phyloP scores from a whole-genome alignment of 2,888 invertebrate genomes.

The Eupithecia insigniata region DNA sequence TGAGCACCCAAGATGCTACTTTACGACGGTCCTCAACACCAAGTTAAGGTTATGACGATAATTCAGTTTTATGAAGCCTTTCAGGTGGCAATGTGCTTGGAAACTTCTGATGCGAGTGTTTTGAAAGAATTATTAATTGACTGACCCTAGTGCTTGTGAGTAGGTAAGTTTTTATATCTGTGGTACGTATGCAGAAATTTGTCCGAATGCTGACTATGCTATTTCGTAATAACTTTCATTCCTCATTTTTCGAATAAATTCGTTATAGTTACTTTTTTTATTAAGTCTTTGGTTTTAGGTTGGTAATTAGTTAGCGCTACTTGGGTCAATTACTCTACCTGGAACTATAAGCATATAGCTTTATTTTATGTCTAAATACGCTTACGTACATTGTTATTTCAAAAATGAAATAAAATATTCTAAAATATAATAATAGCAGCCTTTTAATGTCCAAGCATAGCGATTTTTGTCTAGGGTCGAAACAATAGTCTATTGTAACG shows the following conservation, averaged over 20 bases:
- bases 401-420: too few relatives aligned
- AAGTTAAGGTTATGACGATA: conserved; percentile 80
- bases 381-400: too few relatives aligned
- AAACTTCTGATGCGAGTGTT: conserved; percentile 62
- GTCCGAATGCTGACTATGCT: neutral
- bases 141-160: neutral
- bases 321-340: neutral
- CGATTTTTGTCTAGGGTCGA: neutral
- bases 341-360: neutral
- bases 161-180: neutral
- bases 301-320: too few relatives aligned
- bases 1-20: conserved; percentile 77
- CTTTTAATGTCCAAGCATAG: neutral
- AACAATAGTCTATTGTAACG: too few relatives aligned
- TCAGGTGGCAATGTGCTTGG: conserved; percentile 79
- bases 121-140: conserved; percentile 9
- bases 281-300: too few relatives aligned
- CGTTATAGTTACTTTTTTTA: too few relatives aligned
- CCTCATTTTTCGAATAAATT: too few relatives aligned
- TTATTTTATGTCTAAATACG: too few relatives aligned
- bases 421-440: neutral
- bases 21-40: conserved; percentile 78
- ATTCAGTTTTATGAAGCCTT: conserved; percentile 83
- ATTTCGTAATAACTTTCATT: too few relatives aligned
- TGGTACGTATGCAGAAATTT: neutral